Conservation (phyloP, 2,888 invertebrate genomes). For the Eugnorisma glareosa region DNA sequence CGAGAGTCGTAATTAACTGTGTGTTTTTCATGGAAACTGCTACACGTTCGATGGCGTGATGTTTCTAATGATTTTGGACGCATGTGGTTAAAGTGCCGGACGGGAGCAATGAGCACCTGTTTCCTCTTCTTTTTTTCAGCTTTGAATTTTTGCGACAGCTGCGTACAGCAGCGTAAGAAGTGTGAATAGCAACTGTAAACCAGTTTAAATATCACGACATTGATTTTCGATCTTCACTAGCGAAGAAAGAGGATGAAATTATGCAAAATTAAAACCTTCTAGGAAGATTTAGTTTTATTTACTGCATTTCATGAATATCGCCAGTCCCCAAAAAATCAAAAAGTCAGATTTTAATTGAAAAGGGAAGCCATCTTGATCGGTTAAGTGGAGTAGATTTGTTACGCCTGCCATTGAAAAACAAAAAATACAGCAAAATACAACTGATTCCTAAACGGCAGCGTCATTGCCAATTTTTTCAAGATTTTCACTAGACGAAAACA, state of each 20-base stretch:
- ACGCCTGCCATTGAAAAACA: not conserved
- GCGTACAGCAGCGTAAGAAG: not conserved
- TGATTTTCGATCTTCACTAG: not conserved
- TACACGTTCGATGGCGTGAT: constrained; percentile 39
- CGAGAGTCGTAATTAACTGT: constrained; percentile 66
- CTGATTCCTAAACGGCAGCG: constrained; percentile 13
- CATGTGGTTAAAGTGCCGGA: not conserved
- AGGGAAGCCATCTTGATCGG: not conserved
- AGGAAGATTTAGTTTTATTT: not conserved
- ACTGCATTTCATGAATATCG: not conserved
- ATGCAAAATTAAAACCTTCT: not conserved
- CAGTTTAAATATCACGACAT: not conserved
- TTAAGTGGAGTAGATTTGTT: not conserved
- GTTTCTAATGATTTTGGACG: constrained; percentile 50
- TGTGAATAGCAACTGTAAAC: not conserved
- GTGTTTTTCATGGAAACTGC: constrained; percentile 56
- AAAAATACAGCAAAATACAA: too few relatives aligned
- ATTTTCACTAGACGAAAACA: constrained; percentile 19
- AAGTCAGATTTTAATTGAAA: not conserved
- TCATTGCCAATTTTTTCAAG: constrained; percentile 40
- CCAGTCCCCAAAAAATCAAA: not conserved
- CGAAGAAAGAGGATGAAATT: not conserved
- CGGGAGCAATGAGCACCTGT: constrained; percentile 11
- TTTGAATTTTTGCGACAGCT: not conserved
- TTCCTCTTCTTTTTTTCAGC: not conserved